Percentiles rank a stretch among this genome's conserved stretches.
Evolutionary conservation across 2,797 vertebrate species (phyloP).

Genomic region (Centroberyx gerrardi): DNA sequence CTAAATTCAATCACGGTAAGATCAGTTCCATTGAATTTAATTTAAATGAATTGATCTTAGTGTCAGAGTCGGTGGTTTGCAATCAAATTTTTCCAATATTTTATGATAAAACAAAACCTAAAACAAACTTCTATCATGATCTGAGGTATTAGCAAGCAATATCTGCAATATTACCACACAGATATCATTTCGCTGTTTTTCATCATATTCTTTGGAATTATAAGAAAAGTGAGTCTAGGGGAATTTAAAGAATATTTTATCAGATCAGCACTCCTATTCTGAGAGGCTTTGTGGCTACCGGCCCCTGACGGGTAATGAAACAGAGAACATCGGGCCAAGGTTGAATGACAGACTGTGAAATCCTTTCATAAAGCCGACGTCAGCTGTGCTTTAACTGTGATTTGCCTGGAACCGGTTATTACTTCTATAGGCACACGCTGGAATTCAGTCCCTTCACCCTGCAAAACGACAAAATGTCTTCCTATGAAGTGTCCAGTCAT

Average conservation of each 20-base stretch:
- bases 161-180: background rate
- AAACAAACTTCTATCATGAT: slow-evolving; percentile 27
- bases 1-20: background rate
- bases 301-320: slow-evolving; percentile 54
- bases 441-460: background rate
- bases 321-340: slow-evolving; percentile 52
- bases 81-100: slow-evolving; percentile 9
- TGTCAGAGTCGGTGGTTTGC: slow-evolving; percentile 22
- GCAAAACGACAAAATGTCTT: background rate
- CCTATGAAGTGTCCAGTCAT: background rate
- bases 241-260: slow-evolving; percentile 40
- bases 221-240: slow-evolving; percentile 31
- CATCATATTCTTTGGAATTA: slow-evolving; percentile 43
- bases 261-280: slow-evolving; percentile 57
- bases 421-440: background rate
- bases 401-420: no score
- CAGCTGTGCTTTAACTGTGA: background rate
- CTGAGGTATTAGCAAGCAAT: slow-evolving; percentile 22
- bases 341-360: slow-evolving; percentile 59
- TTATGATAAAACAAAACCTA: background rate
- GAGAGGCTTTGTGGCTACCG: slow-evolving; percentile 37
- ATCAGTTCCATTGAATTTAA: slow-evolving; percentile 19
- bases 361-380: slow-evolving; percentile 59
- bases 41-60: slow-evolving; percentile 30
- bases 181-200: slow-evolving; percentile 26